A percentile compares a stretch with the other conserved stretches of the same genome.
These are phyloP conservation scores for Tetramorium parvispinum DNA, from an alignment of 1,140 invertebrate genomes.

Conservation along the genomic window DNA sequence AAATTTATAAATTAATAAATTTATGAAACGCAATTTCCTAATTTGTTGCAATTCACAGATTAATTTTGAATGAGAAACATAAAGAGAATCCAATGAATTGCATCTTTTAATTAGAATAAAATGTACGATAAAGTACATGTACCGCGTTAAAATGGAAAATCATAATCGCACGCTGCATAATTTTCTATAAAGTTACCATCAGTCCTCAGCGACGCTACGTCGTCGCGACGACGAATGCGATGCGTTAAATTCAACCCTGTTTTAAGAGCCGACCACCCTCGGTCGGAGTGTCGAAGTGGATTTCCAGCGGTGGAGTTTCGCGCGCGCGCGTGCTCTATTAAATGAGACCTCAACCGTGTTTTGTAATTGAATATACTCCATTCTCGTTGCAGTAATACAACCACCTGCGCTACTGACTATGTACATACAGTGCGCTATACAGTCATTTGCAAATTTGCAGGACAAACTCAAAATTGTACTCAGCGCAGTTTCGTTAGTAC, in stretches of 20 bases:
- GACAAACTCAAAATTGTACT: conserved; percentile 49
- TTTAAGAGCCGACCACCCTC: conserved; percentile 12
- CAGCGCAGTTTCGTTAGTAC: not conserved
- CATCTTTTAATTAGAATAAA: not conserved
- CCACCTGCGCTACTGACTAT: conserved; percentile 66
- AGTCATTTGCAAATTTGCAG: conserved; percentile 64
- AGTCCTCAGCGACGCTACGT: not conserved
- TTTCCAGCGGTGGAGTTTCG: conserved; percentile 23
- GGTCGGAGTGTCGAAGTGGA: not conserved
- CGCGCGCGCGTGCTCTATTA: conserved; percentile 11
- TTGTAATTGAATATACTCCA: conserved; percentile 68
- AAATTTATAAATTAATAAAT: not conserved
- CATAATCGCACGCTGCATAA: not conserved
- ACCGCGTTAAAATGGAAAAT: not conserved
- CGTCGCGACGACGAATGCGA: not conserved
- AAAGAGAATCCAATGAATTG: not conserved
- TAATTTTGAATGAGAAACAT: not conserved
- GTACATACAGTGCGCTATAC: conserved; percentile 49
- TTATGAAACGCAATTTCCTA: not conserved
- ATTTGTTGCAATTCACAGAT: not conserved
- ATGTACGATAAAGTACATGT: not conserved
- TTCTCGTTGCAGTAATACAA: conserved; percentile 67
- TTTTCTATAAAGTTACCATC: not conserved
- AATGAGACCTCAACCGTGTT: conserved; percentile 63
- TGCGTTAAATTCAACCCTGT: conserved; percentile 7